Evolutionary conservation across 2,888 invertebrate species (phyloP).

Genomic region (Drosophila paucipuncta): DNA sequence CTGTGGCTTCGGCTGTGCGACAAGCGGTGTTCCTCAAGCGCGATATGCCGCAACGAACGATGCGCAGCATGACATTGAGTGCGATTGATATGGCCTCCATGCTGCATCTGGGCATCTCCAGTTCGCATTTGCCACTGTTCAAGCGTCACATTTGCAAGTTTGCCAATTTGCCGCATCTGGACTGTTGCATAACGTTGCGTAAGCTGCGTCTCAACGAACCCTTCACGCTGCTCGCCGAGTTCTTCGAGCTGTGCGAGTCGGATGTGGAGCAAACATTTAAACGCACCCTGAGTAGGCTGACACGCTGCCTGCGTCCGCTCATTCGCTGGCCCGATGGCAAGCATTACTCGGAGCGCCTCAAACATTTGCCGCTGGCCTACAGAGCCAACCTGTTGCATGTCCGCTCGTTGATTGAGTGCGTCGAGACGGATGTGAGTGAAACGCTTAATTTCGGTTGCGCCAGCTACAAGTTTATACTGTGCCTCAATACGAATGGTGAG

Average conservation of each 20-base stretch:
- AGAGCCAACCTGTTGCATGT: conserved; percentile 83
- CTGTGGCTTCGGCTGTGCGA: conserved; percentile 63
- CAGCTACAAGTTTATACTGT: conserved; percentile 84
- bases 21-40: conserved; percentile 83
- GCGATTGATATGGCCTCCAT: conserved; percentile 82
- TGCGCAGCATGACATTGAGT: conserved; percentile 81
- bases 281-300: conserved; percentile 76
- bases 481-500: conserved; percentile 83
- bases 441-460: conserved; percentile 78
- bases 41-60: conserved; percentile 80
- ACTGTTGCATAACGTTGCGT: conserved; percentile 83
- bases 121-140: conserved; percentile 75
- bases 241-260: conserved; percentile 81
- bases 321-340: conserved; percentile 84
- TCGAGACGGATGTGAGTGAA: conserved; percentile 83
- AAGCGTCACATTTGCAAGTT: conserved; percentile 82
- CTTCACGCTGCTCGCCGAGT: conserved; percentile 81
- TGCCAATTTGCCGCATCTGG: conserved; percentile 79
- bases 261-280: conserved; percentile 82
- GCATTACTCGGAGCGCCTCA: conserved; percentile 83
- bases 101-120: conserved; percentile 78
- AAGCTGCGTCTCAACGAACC: conserved; percentile 84
- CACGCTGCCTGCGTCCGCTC: conserved; percentile 82
- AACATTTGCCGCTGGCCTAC: conserved; percentile 83
- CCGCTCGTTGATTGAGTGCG: conserved; percentile 84